Base-by-base conservation (phyloP, 2,888 invertebrate species). In the Drosophila mettleri region DNA sequence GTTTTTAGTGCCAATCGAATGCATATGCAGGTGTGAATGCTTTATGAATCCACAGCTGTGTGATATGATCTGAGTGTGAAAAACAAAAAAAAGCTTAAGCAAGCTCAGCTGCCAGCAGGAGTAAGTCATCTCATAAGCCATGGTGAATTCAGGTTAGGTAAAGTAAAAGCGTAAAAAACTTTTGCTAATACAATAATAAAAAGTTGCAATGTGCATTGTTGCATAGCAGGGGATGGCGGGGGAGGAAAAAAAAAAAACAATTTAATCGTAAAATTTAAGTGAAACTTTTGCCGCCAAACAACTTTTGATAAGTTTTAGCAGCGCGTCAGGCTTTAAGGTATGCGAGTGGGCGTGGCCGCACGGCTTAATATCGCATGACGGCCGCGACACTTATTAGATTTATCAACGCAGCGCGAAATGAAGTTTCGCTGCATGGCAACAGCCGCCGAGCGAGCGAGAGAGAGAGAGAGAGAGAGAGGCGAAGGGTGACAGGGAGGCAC, bases 161-260 rank as follows among this genome's bases (percentile, higher is more conserved):
- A 72, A 75, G 78, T 73, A 58, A 73, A 61, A 61, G 60, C 58
- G 78, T 69, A 79, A 57, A 65, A 78, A 86, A 84, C 82, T 87
- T 83, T 79, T 52, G 62, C 80, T 82, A 87, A 84, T 85, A 85
- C 83, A 87, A 84, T 87, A 85, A 87, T 74, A 84, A 84, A 85
- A 84, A 87, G 67, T 84, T 85, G 70, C 85, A 84, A 61, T 80
- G 63, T 66, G 82, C 87, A 87, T 63, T 80, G 82, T 69, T 74
- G 78, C 73, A 41, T 38, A 54, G 60, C 59, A 45, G 34, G 20
- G 43, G 43, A 18, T n/a, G 18, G 16, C 20, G 33, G 53, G 10
- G 14, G 10, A 39, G 22, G 0, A 6, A 1, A 16, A 22, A 20
- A 48, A 43, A 62, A 72, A 60, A 70, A 70, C 73, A 76, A 58